Percentiles rank a stretch among this genome's conserved stretches.
phyloP scores from a whole-genome alignment of 2,888 invertebrate genomes.

The Leucophora obtusa region DNA sequence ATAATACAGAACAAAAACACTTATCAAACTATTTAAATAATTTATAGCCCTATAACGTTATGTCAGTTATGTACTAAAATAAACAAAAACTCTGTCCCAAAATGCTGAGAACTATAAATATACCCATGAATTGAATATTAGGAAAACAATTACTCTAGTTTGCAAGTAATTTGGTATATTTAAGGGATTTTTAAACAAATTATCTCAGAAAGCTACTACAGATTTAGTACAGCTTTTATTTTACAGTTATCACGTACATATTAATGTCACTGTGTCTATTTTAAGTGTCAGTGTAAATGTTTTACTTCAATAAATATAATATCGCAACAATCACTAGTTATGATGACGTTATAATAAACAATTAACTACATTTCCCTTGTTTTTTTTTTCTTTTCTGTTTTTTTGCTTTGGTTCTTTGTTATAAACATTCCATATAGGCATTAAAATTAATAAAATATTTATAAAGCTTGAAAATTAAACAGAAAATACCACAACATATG shows the following conservation, averaged over 20 bases:
- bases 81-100: neutral
- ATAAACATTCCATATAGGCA: constrained; percentile 3
- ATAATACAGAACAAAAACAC: constrained; percentile 10
- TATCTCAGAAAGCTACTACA: neutral
- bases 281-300: constrained; percentile 9
- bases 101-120: too few relatives aligned
- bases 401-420: too few relatives aligned
- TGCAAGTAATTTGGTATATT: too few relatives aligned
- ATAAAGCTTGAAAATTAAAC: constrained; percentile 4
- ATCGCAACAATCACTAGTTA: constrained; percentile 29
- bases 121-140: too few relatives aligned
- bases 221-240: neutral
- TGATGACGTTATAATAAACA: constrained; percentile 34
- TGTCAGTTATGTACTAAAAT: neutral
- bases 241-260: neutral
- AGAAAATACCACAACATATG: constrained; percentile 25
- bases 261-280: neutral
- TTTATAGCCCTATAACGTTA: constrained; percentile 33
- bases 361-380: constrained; percentile 30
- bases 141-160: too few relatives aligned
- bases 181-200: too few relatives aligned
- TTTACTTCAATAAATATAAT: constrained; percentile 13
- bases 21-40: constrained; percentile 33
- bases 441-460: constrained; percentile 33
- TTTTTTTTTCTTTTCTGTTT: neutral